phyloP scores from a whole-genome alignment of 2,113 vertebrate species.

The Ornithorhynchus anatinus region DNA sequence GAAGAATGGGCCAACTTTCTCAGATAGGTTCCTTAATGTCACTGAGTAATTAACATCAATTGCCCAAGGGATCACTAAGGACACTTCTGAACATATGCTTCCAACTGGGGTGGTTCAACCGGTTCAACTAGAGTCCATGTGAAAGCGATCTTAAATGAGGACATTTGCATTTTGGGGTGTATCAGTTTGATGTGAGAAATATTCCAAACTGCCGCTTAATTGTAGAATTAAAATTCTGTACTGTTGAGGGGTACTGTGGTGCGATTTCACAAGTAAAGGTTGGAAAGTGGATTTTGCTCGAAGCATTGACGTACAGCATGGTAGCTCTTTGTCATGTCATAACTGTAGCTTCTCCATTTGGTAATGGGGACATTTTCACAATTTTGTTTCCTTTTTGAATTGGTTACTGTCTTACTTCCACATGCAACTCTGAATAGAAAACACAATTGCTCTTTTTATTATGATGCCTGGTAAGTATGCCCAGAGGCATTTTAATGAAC shows the following conservation, averaged over 20 bases:
- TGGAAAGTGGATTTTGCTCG: conserved; percentile 26
- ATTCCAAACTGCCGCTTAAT: conserved; percentile 23
- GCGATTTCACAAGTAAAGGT: conserved; percentile 12
- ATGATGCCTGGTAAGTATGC: not conserved
- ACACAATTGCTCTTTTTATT: not conserved
- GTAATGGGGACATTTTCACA: conserved; percentile 37
- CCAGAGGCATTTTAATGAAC: not conserved
- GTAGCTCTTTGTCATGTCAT: not conserved
- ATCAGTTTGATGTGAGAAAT: not conserved
- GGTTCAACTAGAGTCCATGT: no score
- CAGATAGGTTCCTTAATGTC: no score
- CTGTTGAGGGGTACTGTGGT: not conserved
- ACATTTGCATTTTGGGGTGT: not conserved
- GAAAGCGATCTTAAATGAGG: not conserved
- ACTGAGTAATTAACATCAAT: no score
- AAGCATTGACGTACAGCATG: not conserved
- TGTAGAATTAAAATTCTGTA: conserved; percentile 25
- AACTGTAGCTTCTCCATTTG: conserved; percentile 32
- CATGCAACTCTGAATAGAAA: not conserved
- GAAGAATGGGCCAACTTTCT: no score
- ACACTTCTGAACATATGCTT: no score
- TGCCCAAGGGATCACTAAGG: no score
- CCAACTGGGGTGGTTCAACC: no score
- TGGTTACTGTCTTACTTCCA: conserved; percentile 10
- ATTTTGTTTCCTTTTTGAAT: conserved; percentile 1